Evolutionary conservation across 1,140 invertebrate species (phyloP).

Genomic region (Brachionus sp.): DNA sequence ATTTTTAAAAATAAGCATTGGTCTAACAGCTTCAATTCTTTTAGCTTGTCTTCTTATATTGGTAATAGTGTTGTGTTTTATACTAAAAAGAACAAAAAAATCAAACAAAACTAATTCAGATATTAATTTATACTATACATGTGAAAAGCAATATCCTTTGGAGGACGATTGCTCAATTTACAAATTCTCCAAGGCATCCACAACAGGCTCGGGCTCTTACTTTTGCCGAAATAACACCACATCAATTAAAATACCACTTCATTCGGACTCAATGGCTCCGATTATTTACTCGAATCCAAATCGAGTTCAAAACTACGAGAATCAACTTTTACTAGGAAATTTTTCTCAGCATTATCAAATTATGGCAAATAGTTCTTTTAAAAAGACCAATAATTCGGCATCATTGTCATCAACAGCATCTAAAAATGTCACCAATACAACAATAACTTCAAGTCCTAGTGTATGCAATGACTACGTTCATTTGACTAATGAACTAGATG

Average conservation of each 20-base stretch:
- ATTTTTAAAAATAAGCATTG: slow-evolving; percentile 34
- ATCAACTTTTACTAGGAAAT: neutral
- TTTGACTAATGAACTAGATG: slow-evolving; percentile 5
- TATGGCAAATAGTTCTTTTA: neutral
- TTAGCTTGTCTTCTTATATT: neutral
- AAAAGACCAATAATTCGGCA: neutral
- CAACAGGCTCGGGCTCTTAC: neutral
- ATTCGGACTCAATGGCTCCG: neutral
- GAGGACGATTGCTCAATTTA: slow-evolving; percentile 23
- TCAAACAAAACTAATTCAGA: neutral
- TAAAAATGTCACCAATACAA: slow-evolving; percentile 16
- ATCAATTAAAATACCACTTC: neutral
- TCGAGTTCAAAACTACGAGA: neutral
- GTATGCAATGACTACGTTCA: neutral
- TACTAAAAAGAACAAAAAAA: neutral
- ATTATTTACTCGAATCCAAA: slow-evolving; percentile 6
- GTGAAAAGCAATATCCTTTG: slow-evolving; percentile 21
- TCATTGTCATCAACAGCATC: slow-evolving; percentile 1
- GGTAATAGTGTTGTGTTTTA: neutral
- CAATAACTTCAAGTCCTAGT: neutral
- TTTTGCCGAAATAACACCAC: neutral
- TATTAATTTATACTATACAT: slow-evolving; percentile 40
- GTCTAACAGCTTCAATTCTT: neutral
- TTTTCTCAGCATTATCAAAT: neutral
- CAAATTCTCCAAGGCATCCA: slow-evolving; percentile 14